Evolutionary conservation across 2,797 vertebrate species (phyloP), one percentile per base, ranked within the genome.

Genomic region (Ctenopoma kingsleyae): DNA sequence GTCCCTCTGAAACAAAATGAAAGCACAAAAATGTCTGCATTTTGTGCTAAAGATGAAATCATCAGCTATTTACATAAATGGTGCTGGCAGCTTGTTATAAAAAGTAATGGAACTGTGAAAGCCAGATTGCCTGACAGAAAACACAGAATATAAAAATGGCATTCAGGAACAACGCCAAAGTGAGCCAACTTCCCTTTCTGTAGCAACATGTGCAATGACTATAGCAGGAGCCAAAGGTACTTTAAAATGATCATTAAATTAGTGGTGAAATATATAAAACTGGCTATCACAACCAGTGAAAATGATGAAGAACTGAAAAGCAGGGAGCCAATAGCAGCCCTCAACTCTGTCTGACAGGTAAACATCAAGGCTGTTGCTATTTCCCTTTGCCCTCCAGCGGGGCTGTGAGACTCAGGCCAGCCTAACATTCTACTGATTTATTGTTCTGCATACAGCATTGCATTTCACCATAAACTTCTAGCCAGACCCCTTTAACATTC

Each of bases 41-140:
- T 72, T 76, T 70, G 40, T 62, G 13, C 58, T 55, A 51, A 71
- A 71, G 61, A 75, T 75, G 49, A 79, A 84, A 78, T 83, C 68
- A 79, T 41, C 30, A 50, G 0, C 7, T 27, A 68, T 87, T 75
- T 77, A 52, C 41, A 77, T 83, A 78, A 83, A 74, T 25, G 35
- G 52, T 11, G 27, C 73, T 64, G 68, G 66, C 76, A 64, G 74
- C 65, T 83, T 57, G 58, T 80, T 85, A 71, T 72, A 56, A 81
- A 64, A 83, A 51, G 72, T 71, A 73, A 80, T 83, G 74, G 65
- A 75, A 74, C 40, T 50, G 51, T 36, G 16, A 25, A 46, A 64
- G 56, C 58, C 59, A 44, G 56, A 72, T 38, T 66, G 64, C 54
- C 67, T 52, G 40, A 55, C 49, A 82, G 61, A 71, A 73, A 75